Conservation (phyloP, 2,113 vertebrate species). For the Albula goreensis region DNA sequence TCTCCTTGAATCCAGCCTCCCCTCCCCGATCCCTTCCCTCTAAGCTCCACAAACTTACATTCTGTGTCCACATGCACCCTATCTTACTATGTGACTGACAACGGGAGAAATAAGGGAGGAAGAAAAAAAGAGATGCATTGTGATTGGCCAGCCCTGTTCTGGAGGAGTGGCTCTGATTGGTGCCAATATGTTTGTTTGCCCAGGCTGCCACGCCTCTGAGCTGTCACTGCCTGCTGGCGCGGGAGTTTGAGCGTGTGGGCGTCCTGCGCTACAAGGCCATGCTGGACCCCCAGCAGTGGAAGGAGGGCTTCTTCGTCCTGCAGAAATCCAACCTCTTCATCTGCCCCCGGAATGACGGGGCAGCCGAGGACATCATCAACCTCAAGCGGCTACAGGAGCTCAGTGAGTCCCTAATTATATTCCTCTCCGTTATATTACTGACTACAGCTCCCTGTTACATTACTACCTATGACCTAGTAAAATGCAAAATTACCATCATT, state of each 20-base stretch:
- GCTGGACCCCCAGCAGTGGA: conserved; percentile 87
- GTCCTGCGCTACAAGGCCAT: conserved; percentile 86
- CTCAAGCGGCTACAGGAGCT: conserved; percentile 93
- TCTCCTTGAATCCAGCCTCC: too few relatives aligned
- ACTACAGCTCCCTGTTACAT: too few relatives aligned
- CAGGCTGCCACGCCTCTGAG: conserved; percentile 87
- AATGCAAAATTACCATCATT: not conserved
- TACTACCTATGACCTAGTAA: not conserved
- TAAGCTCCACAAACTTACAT: too few relatives aligned
- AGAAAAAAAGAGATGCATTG: too few relatives aligned
- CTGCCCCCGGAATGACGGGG: conserved; percentile 75
- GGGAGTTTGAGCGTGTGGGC: conserved; percentile 87
- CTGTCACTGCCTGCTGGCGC: conserved; percentile 88
- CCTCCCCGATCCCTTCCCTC: too few relatives aligned
- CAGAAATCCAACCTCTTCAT: conserved; percentile 95
- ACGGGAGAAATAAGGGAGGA: too few relatives aligned
- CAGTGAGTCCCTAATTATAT: conserved; percentile 70
- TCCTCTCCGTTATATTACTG: not conserved
- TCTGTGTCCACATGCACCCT: too few relatives aligned
- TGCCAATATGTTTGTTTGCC: not conserved
- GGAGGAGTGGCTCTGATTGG: too few relatives aligned
- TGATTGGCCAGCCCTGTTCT: too few relatives aligned
- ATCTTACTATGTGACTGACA: too few relatives aligned
- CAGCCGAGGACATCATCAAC: conserved; percentile 91
- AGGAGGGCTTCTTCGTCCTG: conserved; percentile 86